These are phyloP conservation scores for Megaptera novaeangliae DNA, from an alignment of 2,113 vertebrate species.

Conservation along the genomic window DNA sequence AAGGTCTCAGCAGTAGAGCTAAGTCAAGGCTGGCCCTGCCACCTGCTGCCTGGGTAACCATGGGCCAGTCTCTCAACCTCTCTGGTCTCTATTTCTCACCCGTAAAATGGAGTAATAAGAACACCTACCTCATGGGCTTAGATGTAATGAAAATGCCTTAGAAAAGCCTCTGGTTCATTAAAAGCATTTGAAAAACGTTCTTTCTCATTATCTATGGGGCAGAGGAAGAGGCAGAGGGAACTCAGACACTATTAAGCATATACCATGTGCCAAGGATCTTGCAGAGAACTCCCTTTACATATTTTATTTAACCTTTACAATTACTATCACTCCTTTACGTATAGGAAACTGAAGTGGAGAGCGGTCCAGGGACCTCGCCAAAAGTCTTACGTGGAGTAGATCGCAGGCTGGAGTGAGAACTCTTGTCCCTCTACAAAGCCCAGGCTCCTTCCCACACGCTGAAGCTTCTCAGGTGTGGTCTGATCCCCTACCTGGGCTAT, in stretches of 20 bases:
- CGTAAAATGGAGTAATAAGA: not conserved
- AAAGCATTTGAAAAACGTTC: not conserved
- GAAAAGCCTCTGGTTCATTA: not conserved
- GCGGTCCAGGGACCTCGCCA: not conserved
- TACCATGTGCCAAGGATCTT: not conserved
- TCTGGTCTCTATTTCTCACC: not conserved
- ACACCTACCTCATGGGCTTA: not conserved
- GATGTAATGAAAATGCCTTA: not conserved
- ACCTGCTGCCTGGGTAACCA: not conserved
- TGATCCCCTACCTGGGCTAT: not conserved
- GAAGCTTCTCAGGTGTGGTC: not conserved
- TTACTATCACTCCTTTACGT: not conserved
- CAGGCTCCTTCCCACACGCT: not conserved
- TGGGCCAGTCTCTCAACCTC: not conserved
- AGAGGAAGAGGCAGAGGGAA: not conserved
- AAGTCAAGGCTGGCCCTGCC: not conserved
- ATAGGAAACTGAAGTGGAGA: not conserved
- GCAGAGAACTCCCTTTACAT: not conserved
- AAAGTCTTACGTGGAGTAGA: rapidly evolving
- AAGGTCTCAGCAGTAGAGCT: not conserved
- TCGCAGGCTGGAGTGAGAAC: not conserved
- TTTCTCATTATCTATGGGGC: not conserved
- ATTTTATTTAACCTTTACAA: not conserved
- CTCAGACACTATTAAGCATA: not conserved
- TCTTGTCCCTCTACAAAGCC: not conserved